Evolutionary conservation across 2,113 vertebrate species (phyloP).

Genomic region (Pelecanus crispus): DNA sequence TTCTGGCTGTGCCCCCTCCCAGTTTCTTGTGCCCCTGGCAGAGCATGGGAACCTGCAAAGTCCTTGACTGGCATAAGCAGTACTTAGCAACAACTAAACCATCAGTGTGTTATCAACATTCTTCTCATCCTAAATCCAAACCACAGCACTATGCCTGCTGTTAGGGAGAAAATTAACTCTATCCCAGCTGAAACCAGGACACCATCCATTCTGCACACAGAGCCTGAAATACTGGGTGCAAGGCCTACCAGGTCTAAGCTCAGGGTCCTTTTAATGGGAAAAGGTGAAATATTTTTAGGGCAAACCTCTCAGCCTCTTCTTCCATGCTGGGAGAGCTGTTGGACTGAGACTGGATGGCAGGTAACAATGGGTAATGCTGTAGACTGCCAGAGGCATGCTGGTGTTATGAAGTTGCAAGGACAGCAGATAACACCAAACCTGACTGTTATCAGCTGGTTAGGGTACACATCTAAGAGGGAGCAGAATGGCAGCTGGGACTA

Average conservation of each 20-base stretch:
- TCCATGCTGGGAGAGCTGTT: neutral
- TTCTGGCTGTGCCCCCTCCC: too few relatives aligned
- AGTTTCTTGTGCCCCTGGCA: too few relatives aligned
- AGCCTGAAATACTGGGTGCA: neutral
- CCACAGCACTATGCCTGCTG: too few relatives aligned
- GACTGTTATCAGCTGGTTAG: neutral
- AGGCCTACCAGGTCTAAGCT: neutral
- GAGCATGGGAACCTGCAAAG: too few relatives aligned
- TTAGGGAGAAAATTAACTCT: too few relatives aligned
- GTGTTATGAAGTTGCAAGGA: neutral
- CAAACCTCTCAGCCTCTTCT: neutral
- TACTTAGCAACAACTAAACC: too few relatives aligned
- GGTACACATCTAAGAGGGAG: neutral
- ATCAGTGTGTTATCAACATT: too few relatives aligned
- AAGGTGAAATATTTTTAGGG: neutral
- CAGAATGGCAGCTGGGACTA: neutral
- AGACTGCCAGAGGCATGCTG: neutral
- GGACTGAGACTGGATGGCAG: neutral
- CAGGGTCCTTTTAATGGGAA: neutral
- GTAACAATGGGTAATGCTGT: neutral
- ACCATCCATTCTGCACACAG: neutral
- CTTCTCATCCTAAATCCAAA: too few relatives aligned
- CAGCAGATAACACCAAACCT: neutral
- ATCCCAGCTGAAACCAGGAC: too few relatives aligned
- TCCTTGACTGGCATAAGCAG: too few relatives aligned